Conservation (phyloP, 2,113 vertebrate genomes). For the Pangasianodon hypophthalmus region DNA sequence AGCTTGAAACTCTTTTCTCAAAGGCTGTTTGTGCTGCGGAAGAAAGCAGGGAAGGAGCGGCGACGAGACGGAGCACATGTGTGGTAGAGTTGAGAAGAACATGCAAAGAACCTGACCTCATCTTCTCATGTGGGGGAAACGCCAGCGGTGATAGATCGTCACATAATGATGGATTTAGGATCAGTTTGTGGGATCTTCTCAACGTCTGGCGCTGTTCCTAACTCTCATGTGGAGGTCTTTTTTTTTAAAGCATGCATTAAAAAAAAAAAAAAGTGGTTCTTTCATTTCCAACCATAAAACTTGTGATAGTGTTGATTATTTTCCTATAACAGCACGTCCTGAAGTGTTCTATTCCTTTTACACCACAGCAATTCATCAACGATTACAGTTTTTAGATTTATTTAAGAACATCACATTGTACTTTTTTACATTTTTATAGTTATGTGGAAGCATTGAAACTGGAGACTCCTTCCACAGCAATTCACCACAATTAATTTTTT, state of each 20-base stretch:
- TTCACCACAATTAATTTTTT: not conserved
- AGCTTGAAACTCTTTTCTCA: not conserved
- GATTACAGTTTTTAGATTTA: not conserved
- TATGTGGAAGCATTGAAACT: not conserved
- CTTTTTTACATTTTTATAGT: not conserved
- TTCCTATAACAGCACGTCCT: not conserved
- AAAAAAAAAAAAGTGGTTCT: not conserved
- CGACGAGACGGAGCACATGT: slow-evolving; percentile 13
- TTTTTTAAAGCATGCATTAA: slow-evolving; percentile 6
- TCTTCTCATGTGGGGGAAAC: not conserved
- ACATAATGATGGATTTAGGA: slow-evolving; percentile 36
- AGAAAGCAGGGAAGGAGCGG: not conserved
- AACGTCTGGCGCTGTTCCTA: slow-evolving; percentile 13
- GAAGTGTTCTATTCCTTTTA: not conserved
- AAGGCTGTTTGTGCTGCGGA: not conserved
- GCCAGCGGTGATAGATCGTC: slow-evolving; percentile 15
- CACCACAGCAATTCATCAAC: not conserved
- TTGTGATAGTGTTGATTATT: not conserved
- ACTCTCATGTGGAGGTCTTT: not conserved
- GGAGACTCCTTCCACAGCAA: not conserved
- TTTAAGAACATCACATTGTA: no score
- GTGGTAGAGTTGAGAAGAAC: slow-evolving; percentile 11
- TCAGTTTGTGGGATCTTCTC: slow-evolving; percentile 30
- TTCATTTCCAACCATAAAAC: not conserved
- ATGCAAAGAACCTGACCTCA: slow-evolving; percentile 37